A percentile compares a stretch with the other conserved stretches of the same genome.
phyloP scores from a whole-genome alignment of 2,113 vertebrate species.

The Pteropus alecto region DNA sequence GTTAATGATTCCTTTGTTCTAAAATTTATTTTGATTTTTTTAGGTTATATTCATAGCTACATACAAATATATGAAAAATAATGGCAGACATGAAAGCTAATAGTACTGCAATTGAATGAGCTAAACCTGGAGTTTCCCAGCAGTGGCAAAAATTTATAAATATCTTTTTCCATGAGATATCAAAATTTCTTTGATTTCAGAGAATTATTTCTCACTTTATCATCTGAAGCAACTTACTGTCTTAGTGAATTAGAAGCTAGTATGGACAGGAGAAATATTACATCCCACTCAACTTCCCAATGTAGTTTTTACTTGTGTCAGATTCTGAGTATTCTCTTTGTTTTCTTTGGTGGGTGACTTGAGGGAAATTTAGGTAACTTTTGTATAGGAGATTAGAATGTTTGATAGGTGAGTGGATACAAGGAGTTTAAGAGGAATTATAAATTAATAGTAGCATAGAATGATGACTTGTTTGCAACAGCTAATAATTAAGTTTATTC shows the following conservation, averaged over 20 bases:
- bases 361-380: conserved; percentile 8
- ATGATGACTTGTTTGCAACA: neutral
- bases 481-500: neutral
- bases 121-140: conserved; percentile 2
- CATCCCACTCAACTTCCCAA: neutral
- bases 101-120: conserved; percentile 5
- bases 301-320: neutral
- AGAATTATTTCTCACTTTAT: conserved; percentile 20
- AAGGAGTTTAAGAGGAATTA: neutral
- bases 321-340: neutral
- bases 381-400: conserved; percentile 4
- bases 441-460: neutral
- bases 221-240: neutral
- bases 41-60: neutral
- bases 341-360: conserved; percentile 23
- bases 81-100: neutral
- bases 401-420: conserved; percentile 1
- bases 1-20: conserved; percentile 30
- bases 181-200: conserved; percentile 24
- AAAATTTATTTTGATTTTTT: conserved; percentile 34
- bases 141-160: neutral
- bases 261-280: neutral
- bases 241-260: conserved; percentile 36
- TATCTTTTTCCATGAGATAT: conserved; percentile 6
- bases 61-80: neutral